These are phyloP conservation scores for Epiblema foenella DNA, from an alignment of 2,888 invertebrate species.

Conservation along the genomic window DNA sequence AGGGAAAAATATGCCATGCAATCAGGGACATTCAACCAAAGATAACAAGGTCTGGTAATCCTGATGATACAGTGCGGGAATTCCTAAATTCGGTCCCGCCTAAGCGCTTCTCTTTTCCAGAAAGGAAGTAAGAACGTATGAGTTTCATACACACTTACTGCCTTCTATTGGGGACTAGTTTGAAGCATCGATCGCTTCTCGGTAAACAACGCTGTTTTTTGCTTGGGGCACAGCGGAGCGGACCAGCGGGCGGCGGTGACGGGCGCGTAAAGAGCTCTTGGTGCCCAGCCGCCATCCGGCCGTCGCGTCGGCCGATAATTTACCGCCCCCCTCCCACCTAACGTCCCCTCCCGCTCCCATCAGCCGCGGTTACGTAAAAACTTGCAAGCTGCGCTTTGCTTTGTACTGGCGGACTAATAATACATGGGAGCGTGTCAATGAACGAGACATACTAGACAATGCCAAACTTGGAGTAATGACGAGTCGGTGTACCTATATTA, in stretches of 20 bases:
- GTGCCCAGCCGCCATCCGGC: constrained; percentile 46
- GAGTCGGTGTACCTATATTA: neutral
- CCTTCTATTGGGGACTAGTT: constrained; percentile 7
- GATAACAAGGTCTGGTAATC: constrained; percentile 5
- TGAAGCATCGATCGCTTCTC: constrained; percentile 17
- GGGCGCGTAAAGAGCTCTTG: constrained; percentile 65
- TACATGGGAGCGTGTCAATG: constrained; percentile 29
- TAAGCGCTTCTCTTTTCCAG: neutral
- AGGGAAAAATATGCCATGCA: neutral
- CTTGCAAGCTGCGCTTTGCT: constrained; percentile 59
- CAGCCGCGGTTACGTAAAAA: constrained; percentile 61
- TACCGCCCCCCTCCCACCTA: constrained; percentile 51
- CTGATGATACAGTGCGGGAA: constrained; percentile 6
- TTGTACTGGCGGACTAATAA: constrained; percentile 48
- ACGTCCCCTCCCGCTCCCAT: constrained; percentile 45
- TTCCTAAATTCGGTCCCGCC: constrained; percentile 5
- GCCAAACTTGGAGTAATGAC: constrained; percentile 16
- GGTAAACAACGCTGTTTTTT: constrained; percentile 20
- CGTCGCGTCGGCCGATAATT: constrained; percentile 48
- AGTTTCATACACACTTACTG: constrained; percentile 16
- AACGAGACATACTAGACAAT: constrained; percentile 28
- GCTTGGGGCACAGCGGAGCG: constrained; percentile 53
- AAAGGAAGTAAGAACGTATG: constrained; percentile 15
- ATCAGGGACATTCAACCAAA: neutral
- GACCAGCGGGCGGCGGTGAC: constrained; percentile 63